A percentile compares a stretch with the other conserved stretches of the same genome.
Evolutionary conservation across 92 coral and sea anemone species (phyloP).

Genomic region (Porites evermanni): DNA sequence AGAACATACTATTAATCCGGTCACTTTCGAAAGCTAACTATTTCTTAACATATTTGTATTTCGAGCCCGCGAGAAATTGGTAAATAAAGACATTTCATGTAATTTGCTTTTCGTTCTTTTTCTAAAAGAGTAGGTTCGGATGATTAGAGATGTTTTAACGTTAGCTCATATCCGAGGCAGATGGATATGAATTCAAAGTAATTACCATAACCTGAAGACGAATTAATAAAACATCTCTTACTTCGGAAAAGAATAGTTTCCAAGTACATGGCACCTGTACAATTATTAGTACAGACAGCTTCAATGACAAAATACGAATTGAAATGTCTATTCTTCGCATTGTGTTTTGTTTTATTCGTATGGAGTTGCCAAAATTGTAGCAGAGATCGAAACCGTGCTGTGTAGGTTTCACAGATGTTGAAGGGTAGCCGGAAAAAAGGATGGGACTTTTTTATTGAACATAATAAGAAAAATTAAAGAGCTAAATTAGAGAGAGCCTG

Average conservation of each 20-base stretch:
- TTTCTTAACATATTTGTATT: background rate
- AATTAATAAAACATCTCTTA: slow-evolving; percentile 4
- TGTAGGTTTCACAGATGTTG: too few species aligned
- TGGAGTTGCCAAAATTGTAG: background rate
- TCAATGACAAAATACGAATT: background rate
- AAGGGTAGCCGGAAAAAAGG: too few species aligned
- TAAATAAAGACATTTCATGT: background rate
- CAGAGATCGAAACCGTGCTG: too few species aligned
- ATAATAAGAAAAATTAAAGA: too few species aligned
- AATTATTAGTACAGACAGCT: background rate
- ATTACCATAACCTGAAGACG: background rate
- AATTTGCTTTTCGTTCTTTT: background rate
- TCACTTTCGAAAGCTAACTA: background rate
- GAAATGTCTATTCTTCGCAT: background rate
- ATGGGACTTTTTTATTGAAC: too few species aligned
- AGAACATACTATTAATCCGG: background rate
- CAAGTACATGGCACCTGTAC: background rate
- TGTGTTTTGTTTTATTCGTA: background rate
- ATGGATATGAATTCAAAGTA: background rate
- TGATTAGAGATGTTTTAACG: background rate
- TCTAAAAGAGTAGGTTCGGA: background rate
- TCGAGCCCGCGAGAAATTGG: background rate
- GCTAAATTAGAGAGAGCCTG: background rate
- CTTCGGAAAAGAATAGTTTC: background rate
- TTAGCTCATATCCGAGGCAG: background rate